These are phyloP conservation scores for Eurytoma californica DNA, from an alignment of 2,888 invertebrate genomes.

Conservation along the genomic window DNA sequence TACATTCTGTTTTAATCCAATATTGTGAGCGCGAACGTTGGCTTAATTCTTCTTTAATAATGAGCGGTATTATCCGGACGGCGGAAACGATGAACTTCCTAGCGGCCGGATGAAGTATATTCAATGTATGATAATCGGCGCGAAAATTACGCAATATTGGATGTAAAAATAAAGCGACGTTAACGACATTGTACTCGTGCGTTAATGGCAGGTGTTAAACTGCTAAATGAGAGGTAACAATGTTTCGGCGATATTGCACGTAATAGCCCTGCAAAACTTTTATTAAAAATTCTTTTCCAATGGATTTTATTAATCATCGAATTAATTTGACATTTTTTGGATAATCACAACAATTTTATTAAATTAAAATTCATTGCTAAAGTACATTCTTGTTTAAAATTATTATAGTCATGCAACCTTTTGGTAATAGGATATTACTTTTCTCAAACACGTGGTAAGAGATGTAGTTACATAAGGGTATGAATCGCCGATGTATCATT, in stretches of 20 bases:
- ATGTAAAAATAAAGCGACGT: conserved; percentile 8
- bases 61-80: conserved; percentile 12
- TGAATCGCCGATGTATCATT: no score
- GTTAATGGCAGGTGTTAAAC: conserved; percentile 1
- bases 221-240: neutral
- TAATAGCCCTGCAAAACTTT: neutral
- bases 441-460: no score
- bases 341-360: no score
- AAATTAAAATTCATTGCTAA: no score
- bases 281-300: neutral
- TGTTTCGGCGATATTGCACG: neutral
- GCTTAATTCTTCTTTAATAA: conserved; percentile 40
- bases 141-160: conserved; percentile 1
- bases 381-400: no score
- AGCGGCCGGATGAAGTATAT: conserved; percentile 13
- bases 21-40: conserved; percentile 22
- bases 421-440: no score
- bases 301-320: no score
- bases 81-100: neutral
- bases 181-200: neutral
- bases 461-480: no score
- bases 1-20: conserved; percentile 34
- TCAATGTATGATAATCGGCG: conserved; percentile 15
- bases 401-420: no score
- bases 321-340: no score